phyloP scores from a whole-genome alignment of 1,140 invertebrate species.

The Trichoplusia ni region DNA sequence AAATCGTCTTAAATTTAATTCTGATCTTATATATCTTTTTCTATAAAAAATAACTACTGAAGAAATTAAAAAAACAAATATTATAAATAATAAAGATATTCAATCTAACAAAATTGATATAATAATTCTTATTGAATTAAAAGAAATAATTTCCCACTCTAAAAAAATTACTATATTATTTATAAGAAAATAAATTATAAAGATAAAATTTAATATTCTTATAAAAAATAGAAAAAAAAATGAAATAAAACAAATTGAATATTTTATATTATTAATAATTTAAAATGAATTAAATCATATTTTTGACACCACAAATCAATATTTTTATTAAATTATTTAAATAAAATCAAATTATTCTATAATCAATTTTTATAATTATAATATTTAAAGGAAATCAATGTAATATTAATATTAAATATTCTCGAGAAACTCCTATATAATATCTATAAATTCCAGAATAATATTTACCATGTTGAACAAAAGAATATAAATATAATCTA shows the following conservation, averaged over 20 bases:
- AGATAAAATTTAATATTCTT: constrained; percentile 51
- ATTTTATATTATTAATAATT: constrained; percentile 58
- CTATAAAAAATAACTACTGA: constrained; percentile 84
- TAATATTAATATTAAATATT: constrained; percentile 83
- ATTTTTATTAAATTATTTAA: constrained; percentile 85
- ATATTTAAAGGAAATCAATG: constrained; percentile 84
- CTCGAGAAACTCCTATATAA: constrained; percentile 68
- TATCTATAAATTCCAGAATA: constrained; percentile 70
- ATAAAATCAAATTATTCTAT: constrained; percentile 79
- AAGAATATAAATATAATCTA: constrained; percentile 81
- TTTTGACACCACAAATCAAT: constrained; percentile 83
- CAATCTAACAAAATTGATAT: no score
- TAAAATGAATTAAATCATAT: constrained; percentile 75
- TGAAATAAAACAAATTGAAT: constrained; percentile 64
- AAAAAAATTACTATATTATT: no score
- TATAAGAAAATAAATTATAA: constrained; percentile 72
- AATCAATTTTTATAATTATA: constrained; percentile 81
- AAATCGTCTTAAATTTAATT: constrained; percentile 82
- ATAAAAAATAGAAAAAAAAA: constrained; percentile 67
- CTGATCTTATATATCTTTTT: constrained; percentile 82
- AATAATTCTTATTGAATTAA: constrained; percentile 75
- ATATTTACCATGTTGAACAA: constrained; percentile 81
- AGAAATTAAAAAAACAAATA: constrained; percentile 84
- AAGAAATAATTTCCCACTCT: constrained; percentile 78
- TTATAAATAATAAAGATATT: constrained; percentile 83